Conservation (phyloP, 1,140 invertebrate genomes). For the Ceratina japonica region DNA sequence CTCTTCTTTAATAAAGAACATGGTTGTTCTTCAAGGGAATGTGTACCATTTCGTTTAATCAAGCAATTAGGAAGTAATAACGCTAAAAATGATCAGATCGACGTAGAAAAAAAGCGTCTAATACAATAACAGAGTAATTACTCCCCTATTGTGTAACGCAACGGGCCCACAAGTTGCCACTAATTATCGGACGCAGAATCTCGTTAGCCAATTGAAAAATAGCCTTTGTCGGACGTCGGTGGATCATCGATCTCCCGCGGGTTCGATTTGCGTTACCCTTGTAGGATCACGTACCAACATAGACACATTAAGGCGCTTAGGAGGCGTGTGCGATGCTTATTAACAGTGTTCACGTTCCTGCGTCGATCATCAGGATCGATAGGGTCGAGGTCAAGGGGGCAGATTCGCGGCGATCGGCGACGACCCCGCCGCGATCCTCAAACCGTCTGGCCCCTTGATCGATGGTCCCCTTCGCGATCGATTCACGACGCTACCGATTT, state of each 20-base stretch:
- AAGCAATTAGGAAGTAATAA: no score
- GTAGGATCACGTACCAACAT: neutral
- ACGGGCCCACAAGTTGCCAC: neutral
- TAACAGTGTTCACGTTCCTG: slow-evolving; percentile 36
- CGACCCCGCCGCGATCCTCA: slow-evolving; percentile 5
- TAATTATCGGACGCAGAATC: slow-evolving; percentile 3
- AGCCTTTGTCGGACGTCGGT: neutral
- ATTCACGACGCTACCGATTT: neutral
- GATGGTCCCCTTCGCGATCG: slow-evolving; percentile 20
- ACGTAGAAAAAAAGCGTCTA: no score
- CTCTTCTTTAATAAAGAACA: neutral
- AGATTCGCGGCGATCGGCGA: slow-evolving; percentile 32
- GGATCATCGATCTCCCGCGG: neutral
- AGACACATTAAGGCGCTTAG: neutral
- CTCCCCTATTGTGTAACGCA: neutral
- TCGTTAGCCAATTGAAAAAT: slow-evolving; percentile 5
- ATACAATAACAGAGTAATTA: neutral
- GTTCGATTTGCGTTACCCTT: neutral
- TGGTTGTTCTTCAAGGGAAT: neutral
- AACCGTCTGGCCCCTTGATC: neutral
- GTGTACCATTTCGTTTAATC: neutral
- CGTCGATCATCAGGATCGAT: slow-evolving; percentile 43
- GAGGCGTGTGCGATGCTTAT: slow-evolving; percentile 29
- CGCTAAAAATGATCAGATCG: no score
- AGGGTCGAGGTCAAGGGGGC: slow-evolving; percentile 20